Percentiles rank a stretch among this genome's conserved stretches.
phyloP scores from a whole-genome alignment of 2,113 vertebrate species.

The Genyomyrus donnyi region DNA sequence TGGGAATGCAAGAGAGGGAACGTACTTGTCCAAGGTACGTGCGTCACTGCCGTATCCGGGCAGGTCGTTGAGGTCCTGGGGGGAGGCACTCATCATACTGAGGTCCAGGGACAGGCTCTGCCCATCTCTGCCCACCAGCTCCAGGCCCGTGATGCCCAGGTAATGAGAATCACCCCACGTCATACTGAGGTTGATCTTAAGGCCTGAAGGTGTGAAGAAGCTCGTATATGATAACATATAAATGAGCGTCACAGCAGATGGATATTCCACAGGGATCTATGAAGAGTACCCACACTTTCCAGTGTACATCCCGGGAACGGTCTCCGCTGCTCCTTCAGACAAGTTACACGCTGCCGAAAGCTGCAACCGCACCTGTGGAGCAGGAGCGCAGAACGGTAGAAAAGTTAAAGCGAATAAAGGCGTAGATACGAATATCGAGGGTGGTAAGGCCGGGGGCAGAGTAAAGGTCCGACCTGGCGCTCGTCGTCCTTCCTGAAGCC shows the following conservation, averaged over 20 bases:
- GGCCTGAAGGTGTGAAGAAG: conserved; percentile 52
- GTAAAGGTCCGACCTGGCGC: conserved; percentile 43
- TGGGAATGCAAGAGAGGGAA: background rate
- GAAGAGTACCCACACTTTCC: conserved; percentile 73
- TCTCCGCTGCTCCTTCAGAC: conserved; percentile 46
- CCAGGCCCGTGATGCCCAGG: conserved; percentile 84
- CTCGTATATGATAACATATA: background rate
- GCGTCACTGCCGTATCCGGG: conserved; percentile 70
- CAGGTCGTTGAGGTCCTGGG: conserved; percentile 79
- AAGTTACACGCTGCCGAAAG: conserved; percentile 30
- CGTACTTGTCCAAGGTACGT: conserved; percentile 85
- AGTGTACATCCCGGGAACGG: conserved; percentile 69
- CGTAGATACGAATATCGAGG: background rate
- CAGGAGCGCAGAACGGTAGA: background rate
- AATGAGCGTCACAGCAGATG: background rate
- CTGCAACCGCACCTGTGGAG: conserved; percentile 52
- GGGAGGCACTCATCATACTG: conserved; percentile 73
- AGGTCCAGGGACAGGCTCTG: conserved; percentile 66
- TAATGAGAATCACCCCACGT: conserved; percentile 91
- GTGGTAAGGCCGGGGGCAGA: background rate
- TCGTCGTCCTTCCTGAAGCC: conserved; percentile 59
- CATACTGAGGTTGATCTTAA: conserved; percentile 73
- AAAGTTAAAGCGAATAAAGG: background rate
- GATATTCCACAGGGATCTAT: background rate
- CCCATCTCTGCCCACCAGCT: conserved; percentile 79